phyloP scores from a whole-genome alignment of 2,113 vertebrate genomes.

The Paedocypris sp. region DNA sequence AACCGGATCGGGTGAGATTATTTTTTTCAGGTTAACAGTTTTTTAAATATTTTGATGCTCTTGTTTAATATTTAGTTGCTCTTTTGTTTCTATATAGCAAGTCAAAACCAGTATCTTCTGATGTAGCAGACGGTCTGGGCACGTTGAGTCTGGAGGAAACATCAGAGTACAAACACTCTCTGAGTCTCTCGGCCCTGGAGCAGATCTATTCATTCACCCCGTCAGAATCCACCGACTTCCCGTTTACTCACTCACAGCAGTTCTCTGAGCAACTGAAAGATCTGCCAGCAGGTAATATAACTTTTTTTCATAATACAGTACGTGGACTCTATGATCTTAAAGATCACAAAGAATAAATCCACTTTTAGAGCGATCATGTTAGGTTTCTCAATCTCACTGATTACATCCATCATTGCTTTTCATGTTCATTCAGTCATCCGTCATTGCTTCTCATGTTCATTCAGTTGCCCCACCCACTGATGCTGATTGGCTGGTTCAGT shows the following conservation, averaged over 20 bases:
- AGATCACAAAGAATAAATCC: background rate
- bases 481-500: too few species aligned
- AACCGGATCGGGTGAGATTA: conserved; percentile 63
- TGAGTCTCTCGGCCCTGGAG: conserved; percentile 58
- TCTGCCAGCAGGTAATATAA: conserved; percentile 68
- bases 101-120: conserved; percentile 54
- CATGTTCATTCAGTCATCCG: too few species aligned
- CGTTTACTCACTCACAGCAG: conserved; percentile 42
- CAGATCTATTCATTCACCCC: conserved; percentile 65
- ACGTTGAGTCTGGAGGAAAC: conserved; percentile 58
- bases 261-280: conserved; percentile 61
- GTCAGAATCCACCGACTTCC: conserved; percentile 41
- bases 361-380: background rate
- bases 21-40: background rate
- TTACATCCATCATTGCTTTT: too few species aligned
- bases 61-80: background rate
- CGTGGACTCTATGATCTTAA: too few species aligned
- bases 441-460: too few species aligned
- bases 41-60: background rate
- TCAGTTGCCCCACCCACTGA: too few species aligned
- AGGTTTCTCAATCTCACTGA: too few species aligned
- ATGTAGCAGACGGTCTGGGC: conserved; percentile 57
- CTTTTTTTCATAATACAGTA: too few species aligned
- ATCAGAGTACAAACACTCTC: background rate
- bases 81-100: conserved; percentile 57